Evolutionary conservation across 2,113 vertebrate genomes (phyloP).

Genomic region (Mugil cephalus): DNA sequence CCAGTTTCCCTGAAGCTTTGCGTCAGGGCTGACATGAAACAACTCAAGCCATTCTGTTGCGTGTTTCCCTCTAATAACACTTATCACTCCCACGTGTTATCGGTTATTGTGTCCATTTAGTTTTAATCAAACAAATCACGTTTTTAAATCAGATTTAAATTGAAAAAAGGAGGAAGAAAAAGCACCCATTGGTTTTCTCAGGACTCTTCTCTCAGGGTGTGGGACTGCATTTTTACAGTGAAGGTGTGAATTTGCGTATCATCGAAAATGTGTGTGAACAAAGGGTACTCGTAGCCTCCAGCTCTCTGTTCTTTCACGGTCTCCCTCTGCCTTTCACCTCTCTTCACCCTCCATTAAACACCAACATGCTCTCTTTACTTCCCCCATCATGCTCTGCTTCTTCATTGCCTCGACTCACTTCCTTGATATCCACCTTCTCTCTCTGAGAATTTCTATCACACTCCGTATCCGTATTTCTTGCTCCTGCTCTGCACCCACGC

Average conservation of each 20-base stretch:
- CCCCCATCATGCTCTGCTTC: constrained; percentile 32
- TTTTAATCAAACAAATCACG: constrained; percentile 11
- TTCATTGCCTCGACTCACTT: constrained; percentile 50
- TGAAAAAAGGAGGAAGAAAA: no score
- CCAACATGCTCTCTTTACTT: constrained; percentile 49
- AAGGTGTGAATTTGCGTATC: constrained; percentile 59
- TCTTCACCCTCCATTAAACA: constrained; percentile 76
- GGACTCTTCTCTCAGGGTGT: constrained; percentile 11
- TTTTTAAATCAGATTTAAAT: neutral
- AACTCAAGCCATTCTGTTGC: constrained; percentile 16
- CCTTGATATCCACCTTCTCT: constrained; percentile 37
- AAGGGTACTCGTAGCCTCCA: constrained; percentile 56
- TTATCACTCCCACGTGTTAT: constrained; percentile 21
- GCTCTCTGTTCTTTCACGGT: constrained; percentile 47
- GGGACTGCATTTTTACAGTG: constrained; percentile 29
- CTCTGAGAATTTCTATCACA: constrained; percentile 53
- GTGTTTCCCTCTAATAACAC: constrained; percentile 4
- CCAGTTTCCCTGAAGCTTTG: constrained; percentile 16
- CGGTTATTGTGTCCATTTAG: constrained; percentile 10
- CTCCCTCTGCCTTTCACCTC: constrained; percentile 52
- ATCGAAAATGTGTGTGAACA: constrained; percentile 51
- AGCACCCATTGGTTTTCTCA: constrained; percentile 21
- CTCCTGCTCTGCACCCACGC: constrained; percentile 42
- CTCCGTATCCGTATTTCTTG: constrained; percentile 53
- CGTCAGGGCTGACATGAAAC: constrained; percentile 30